Percentiles rank a stretch among this genome's conserved stretches.
phyloP scores from a whole-genome alignment of 2,888 invertebrate genomes.

The Dysmachus trigonus region DNA sequence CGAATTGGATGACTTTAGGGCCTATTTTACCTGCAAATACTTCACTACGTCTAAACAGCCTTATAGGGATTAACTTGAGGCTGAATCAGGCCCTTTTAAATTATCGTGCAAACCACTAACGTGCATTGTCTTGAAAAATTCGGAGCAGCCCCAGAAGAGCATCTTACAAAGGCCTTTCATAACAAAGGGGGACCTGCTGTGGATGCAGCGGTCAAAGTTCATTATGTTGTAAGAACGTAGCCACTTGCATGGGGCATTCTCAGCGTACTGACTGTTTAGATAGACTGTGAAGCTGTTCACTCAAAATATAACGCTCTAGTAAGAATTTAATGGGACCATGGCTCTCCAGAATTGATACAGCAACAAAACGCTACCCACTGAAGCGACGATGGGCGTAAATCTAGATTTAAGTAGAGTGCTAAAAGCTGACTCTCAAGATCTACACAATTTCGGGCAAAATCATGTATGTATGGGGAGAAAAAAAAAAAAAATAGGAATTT shows the following conservation, averaged over 20 bases:
- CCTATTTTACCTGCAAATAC: not conserved
- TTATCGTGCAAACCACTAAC: not conserved
- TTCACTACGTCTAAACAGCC: not conserved
- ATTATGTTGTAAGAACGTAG: not conserved
- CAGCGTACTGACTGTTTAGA: not conserved
- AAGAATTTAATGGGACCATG: not conserved
- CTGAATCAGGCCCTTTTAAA: not conserved
- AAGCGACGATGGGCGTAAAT: too few species aligned
- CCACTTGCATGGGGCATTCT: not conserved
- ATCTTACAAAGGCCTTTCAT: not conserved
- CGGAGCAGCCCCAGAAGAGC: not conserved
- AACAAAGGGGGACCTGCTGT: not conserved
- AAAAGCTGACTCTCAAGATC: too few species aligned
- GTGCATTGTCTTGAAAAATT: not conserved
- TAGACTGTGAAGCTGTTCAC: not conserved
- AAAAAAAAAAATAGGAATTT: too few species aligned
- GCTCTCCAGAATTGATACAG: too few species aligned
- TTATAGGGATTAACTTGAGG: not conserved
- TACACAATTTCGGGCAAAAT: too few species aligned
- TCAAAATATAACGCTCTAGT: not conserved
- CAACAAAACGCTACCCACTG: too few species aligned
- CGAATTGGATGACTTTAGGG: not conserved
- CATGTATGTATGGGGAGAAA: too few species aligned
- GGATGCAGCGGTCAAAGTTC: not conserved
- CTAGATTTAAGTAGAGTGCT: too few species aligned